Evolutionary conservation across 1,140 invertebrate genomes (phyloP).

Genomic region (Maniola jurtina): DNA sequence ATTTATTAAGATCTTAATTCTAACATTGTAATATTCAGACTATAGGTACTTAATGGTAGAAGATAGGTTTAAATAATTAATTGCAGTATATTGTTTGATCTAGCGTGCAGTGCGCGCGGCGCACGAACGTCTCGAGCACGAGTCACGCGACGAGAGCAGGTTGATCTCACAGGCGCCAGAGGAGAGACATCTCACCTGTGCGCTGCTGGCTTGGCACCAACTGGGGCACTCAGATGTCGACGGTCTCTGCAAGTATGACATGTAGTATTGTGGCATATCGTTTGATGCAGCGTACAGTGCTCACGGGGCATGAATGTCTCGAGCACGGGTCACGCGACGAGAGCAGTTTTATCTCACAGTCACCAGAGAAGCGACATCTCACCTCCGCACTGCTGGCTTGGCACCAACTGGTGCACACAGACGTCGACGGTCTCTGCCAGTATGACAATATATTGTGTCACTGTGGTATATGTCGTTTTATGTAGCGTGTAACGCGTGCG

Average conservation of each 20-base stretch:
- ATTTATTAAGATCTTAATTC: too few relatives aligned
- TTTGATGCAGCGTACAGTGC: conserved; percentile 41
- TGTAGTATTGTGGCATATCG: background rate
- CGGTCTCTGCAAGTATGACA: conserved; percentile 53
- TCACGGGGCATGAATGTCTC: conserved; percentile 38
- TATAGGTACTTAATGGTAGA: background rate
- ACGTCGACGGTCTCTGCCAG: conserved; percentile 54
- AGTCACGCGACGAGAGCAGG: conserved; percentile 31
- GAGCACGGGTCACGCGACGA: conserved; percentile 37
- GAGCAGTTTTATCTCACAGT: conserved; percentile 30
- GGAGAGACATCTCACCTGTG: conserved; percentile 53
- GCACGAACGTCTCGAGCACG: conserved; percentile 39
- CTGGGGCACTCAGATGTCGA: conserved; percentile 53
- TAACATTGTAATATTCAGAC: too few relatives aligned
- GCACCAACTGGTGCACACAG: conserved; percentile 57
- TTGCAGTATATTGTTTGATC: conserved; percentile 10
- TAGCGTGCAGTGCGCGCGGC: conserved; percentile 46
- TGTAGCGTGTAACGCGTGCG: too few relatives aligned
- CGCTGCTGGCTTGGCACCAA: conserved; percentile 63
- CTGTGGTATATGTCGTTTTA: background rate
- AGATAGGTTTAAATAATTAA: background rate
- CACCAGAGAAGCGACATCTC: conserved; percentile 49
- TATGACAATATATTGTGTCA: conserved; percentile 32
- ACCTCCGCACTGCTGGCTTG: conserved; percentile 61
- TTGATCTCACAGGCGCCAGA: conserved; percentile 41